Percentiles rank a stretch among this genome's conserved stretches.
phyloP scores from a whole-genome alignment of 2,888 invertebrate species.

The Sinodicranocentrus sp. region DNA sequence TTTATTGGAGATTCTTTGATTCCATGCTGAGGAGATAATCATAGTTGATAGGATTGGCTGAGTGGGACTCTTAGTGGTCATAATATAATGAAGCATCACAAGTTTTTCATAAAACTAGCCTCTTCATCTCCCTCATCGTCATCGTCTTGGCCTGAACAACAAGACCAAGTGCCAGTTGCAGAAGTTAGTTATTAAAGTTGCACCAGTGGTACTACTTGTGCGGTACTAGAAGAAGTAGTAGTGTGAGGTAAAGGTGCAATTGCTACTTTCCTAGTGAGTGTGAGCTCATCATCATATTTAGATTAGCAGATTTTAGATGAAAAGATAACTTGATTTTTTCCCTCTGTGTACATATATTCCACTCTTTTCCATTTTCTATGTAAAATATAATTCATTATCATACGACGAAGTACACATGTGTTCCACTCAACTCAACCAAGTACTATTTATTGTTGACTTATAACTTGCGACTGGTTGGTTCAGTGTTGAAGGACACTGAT shows the following conservation, averaged over 20 bases:
- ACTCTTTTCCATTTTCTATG: too few relatives aligned
- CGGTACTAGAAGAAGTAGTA: conserved; percentile 19
- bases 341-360: too few relatives aligned
- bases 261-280: not conserved
- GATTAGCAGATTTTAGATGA: conserved; percentile 50
- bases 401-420: too few relatives aligned
- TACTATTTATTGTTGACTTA: too few relatives aligned
- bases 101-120: conserved; percentile 62
- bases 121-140: conserved; percentile 22
- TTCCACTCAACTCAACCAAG: too few relatives aligned
- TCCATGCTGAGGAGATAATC: too few relatives aligned
- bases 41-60: too few relatives aligned
- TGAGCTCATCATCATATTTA: conserved; percentile 66
- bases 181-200: conserved; percentile 48
- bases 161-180: conserved; percentile 43
- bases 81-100: conserved; percentile 48
- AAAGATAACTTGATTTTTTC: conserved; percentile 46
- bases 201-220: conserved; percentile 26
- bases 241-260: not conserved
- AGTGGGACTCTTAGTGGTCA: conserved; percentile 16
- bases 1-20: too few relatives aligned
- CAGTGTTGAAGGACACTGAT: too few relatives aligned
- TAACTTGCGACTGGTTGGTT: too few relatives aligned
- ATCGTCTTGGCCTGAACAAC: conserved; percentile 42
- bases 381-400: too few relatives aligned